Base-by-base conservation (phyloP, 2,888 invertebrate species). In the Rotaria macrura region DNA sequence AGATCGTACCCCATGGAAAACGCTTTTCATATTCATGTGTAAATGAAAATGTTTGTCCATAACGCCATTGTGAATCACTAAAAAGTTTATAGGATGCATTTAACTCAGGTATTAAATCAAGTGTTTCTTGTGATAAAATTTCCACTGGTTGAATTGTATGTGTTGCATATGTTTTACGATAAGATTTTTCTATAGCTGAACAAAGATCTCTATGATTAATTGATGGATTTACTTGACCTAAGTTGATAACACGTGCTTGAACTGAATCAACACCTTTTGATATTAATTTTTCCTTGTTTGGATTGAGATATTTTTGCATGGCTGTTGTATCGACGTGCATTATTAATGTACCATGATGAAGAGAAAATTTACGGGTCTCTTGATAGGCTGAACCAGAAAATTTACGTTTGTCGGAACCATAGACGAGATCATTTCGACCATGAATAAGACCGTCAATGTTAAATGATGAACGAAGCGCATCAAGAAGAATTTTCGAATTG, bases 311-410 rank as follows among this genome's bases (percentile, higher is more conserved):
- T 40, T 43, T 38, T 49, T 49, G 14, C 14, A 49, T 49, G 17
- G 49, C 49, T 17, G 12, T 49, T 17, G 9, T 49, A 14, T 74
- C 43, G 29, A 74, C 74, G 29, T 74, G 7, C 1, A 10, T 23
- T 74, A 74, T 23, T 74, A 43, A 74, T 74, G 74, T 74, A 10
- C 43, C 74, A 43, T 74, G 74, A 74, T 74, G 74, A 23, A 74
- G 43, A 74, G 40, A 5, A 74, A 43, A 74, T 43, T 38, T 38
- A 23, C 10, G 23, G 1, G 74, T 74, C 25, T 40, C 25, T 43
- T 40, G 74, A 74, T 74, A 74, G 23, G 74, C 74, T 23, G 43
- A 74, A 74, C 43, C 74, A 40, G 74, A 74, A 40, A 74, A 74
- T 74, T 74, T 40, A 10, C 74, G 74, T 74, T 43, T 25, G 23